Evolutionary conservation across 2,888 invertebrate genomes (phyloP).

Genomic region (Euproctis similis): DNA sequence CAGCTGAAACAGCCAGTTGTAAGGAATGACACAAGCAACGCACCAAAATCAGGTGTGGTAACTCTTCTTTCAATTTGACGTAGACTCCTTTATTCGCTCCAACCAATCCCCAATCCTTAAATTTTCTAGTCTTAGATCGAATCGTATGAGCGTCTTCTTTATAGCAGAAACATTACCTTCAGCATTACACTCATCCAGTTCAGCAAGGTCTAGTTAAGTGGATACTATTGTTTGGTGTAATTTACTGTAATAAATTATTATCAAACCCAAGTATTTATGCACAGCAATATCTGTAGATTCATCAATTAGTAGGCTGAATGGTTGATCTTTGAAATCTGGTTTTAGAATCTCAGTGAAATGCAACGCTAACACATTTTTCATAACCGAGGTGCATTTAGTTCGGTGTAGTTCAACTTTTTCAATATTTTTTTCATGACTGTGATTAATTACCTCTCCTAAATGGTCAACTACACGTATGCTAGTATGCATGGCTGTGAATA

Average conservation of each 20-base stretch:
- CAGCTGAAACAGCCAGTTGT: slow-evolving; percentile 16
- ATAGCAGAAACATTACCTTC: slow-evolving; percentile 12
- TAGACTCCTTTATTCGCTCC: slow-evolving; percentile 27
- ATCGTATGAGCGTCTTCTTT: slow-evolving; percentile 3
- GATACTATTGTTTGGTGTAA: slow-evolving; percentile 1
- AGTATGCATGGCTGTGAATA: background rate
- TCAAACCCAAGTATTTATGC: slow-evolving; percentile 8
- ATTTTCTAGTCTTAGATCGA: no score
- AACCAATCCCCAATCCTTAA: no score
- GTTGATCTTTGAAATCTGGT: slow-evolving; percentile 8
- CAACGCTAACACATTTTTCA: slow-evolving; percentile 10
- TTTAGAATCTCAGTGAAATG: slow-evolving; percentile 6
- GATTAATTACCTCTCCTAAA: background rate
- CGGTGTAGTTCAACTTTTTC: background rate
- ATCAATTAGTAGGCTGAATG: slow-evolving; percentile 2
- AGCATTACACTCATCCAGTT: slow-evolving; percentile 15
- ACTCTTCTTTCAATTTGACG: slow-evolving; percentile 18
- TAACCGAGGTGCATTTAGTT: slow-evolving; percentile 13
- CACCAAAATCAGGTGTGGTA: slow-evolving; percentile 29
- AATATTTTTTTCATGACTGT: background rate
- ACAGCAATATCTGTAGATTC: slow-evolving; percentile 4
- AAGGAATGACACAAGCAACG: slow-evolving; percentile 39
- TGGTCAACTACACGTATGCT: background rate
- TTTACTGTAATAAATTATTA: background rate
- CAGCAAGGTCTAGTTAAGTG: slow-evolving; percentile 9